Percentiles rank a stretch among this genome's conserved stretches.
Conservation (phyloP, 2,797 vertebrate species). For the Sphaeramia orbicularis region DNA sequence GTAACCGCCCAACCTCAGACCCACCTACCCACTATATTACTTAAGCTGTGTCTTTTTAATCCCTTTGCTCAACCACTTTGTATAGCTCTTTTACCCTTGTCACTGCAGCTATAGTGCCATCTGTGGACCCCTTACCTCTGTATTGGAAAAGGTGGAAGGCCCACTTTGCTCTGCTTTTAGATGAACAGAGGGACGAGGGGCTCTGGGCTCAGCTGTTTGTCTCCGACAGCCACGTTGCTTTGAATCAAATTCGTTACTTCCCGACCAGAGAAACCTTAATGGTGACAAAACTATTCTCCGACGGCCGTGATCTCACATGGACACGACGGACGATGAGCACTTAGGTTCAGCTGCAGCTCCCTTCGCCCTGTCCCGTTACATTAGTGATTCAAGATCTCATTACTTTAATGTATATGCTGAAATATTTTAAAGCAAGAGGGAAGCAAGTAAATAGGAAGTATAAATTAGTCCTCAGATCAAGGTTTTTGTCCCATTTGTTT, state of each 20-base stretch:
- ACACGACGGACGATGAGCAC: conserved; percentile 85
- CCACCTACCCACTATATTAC: conserved; percentile 44
- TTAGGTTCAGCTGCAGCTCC: conserved; percentile 78
- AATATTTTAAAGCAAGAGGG: conserved; percentile 71
- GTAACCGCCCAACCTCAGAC: conserved; percentile 40
- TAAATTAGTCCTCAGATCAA: conserved; percentile 69
- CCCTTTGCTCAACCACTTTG: conserved; percentile 69
- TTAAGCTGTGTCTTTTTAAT: conserved; percentile 69
- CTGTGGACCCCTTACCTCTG: conserved; percentile 64
- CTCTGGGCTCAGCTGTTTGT: conserved; percentile 43
- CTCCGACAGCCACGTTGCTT: conserved; percentile 29
- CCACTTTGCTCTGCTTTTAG: conserved; percentile 55
- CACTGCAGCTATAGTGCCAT: conserved; percentile 79
- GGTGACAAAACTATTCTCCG: conserved; percentile 58
- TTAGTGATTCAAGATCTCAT: conserved; percentile 49
- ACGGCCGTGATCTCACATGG: conserved; percentile 70
- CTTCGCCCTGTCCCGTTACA: conserved; percentile 31
- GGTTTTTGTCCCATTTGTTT: conserved; percentile 58
- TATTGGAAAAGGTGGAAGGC: conserved; percentile 56
- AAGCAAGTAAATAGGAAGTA: conserved; percentile 80
- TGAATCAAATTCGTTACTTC: conserved; percentile 38
- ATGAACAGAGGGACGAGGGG: conserved; percentile 57
- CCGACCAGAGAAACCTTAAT: conserved; percentile 34
- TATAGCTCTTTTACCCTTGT: conserved; percentile 63
- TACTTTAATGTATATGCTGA: conserved; percentile 59